Percentiles rank a stretch among this genome's conserved stretches.
Conservation (phyloP, 2,888 invertebrate genomes). For the Xylophagus ater region DNA sequence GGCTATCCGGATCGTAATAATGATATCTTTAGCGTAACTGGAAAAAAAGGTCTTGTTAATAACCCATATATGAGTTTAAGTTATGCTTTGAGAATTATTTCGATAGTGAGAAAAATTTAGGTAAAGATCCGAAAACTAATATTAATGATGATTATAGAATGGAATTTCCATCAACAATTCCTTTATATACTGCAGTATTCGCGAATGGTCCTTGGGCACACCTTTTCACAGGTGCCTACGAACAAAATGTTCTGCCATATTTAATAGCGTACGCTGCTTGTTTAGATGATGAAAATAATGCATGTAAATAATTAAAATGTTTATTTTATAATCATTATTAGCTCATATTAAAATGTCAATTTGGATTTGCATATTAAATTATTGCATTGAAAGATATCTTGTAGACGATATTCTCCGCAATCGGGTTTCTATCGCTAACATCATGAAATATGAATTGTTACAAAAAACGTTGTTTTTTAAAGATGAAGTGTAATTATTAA, state of each 20-base stretch:
- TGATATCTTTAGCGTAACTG: constrained; percentile 27
- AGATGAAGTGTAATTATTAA: too few relatives aligned
- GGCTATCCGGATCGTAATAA: constrained; percentile 25
- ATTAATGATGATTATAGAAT: constrained; percentile 22
- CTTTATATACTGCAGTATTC: constrained; percentile 49
- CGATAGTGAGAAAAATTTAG: constrained; percentile 21
- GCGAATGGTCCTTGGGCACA: constrained; percentile 71
- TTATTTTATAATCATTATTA: too few relatives aligned
- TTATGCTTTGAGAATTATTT: constrained; percentile 46
- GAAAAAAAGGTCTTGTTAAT: constrained; percentile 40
- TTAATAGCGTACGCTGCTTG: constrained; percentile 63
- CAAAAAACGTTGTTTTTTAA: too few relatives aligned
- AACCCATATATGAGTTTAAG: constrained; percentile 55
- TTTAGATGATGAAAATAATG: constrained; percentile 50
- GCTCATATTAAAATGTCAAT: too few relatives aligned
- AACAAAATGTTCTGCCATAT: constrained; percentile 69
- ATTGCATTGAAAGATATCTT: too few relatives aligned
- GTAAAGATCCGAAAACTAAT: constrained; percentile 29
- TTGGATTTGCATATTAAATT: too few relatives aligned
- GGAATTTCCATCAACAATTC: constrained; percentile 49
- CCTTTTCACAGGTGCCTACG: constrained; percentile 65
- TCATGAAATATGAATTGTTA: too few relatives aligned
- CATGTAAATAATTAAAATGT: constrained; percentile 24
- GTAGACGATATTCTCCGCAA: too few relatives aligned
- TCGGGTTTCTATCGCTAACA: too few relatives aligned